Evolutionary conservation across 2,113 vertebrate species (phyloP).

Genomic region (Machaerirhynchus nigripectus): DNA sequence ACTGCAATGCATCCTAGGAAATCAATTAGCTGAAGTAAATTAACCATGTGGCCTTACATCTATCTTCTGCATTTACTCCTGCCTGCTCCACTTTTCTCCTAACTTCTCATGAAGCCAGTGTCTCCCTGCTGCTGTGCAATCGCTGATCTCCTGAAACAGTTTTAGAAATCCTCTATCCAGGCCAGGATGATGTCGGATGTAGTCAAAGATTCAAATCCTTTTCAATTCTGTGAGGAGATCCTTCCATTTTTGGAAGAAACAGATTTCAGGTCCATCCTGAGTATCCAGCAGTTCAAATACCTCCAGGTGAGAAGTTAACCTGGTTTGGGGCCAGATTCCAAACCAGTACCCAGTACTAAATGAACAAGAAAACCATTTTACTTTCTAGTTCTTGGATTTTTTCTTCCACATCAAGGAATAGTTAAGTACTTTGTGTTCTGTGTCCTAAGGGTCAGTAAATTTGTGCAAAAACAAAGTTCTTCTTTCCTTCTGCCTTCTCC

Average conservation of each 20-base stretch:
- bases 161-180: neutral
- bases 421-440: neutral
- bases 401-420: neutral
- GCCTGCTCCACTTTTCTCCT: neutral
- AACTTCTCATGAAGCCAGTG: neutral
- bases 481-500: neutral
- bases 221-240: neutral
- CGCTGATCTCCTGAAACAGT: neutral
- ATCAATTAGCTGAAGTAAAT: conserved; percentile 4
- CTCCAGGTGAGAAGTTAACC: neutral
- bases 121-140: neutral
- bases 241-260: neutral
- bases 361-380: neutral
- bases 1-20: neutral
- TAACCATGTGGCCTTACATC: neutral
- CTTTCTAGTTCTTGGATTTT: neutral
- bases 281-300: neutral
- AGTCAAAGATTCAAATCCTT: neutral
- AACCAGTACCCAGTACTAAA: neutral
- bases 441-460: neutral
- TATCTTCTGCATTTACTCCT: neutral
- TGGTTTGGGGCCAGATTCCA: neutral
- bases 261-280: neutral
- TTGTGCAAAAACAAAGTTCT: neutral
- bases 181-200: neutral